Conservation (phyloP, 2,888 invertebrate genomes). For the Hedya salicella region DNA sequence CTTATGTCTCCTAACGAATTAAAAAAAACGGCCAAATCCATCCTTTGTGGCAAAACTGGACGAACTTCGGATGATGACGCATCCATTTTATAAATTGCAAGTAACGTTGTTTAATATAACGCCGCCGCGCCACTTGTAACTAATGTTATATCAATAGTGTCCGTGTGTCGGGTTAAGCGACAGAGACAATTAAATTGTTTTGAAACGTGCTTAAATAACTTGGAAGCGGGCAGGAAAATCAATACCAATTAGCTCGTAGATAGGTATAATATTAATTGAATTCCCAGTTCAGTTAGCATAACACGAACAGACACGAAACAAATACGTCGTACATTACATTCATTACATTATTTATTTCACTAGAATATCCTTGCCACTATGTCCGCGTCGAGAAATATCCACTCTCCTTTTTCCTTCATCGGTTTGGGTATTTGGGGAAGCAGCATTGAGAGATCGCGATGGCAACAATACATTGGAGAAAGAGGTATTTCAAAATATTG, state of each 20-base stretch:
- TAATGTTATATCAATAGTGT: constrained; percentile 8
- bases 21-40: not conserved
- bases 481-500: too few species aligned
- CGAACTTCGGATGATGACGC: constrained; percentile 9
- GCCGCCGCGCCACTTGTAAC: constrained; percentile 4
- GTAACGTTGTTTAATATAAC: constrained; percentile 20
- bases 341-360: constrained; percentile 8
- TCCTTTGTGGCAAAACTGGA: not conserved
- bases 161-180: not conserved
- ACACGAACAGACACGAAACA: constrained; percentile 6
- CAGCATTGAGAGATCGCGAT: too few species aligned
- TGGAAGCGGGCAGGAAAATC: constrained; percentile 12
- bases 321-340: constrained; percentile 23
- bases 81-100: constrained; percentile 14
- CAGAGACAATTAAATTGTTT: not conserved
- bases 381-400: not conserved
- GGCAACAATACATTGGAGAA: too few species aligned
- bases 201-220: constrained; percentile 1
- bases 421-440: too few species aligned
- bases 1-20: not conserved
- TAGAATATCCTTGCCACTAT: not conserved
- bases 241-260: not conserved
- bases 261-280: not conserved
- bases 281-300: constrained; percentile 33
- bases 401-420: not conserved